Evolutionary conservation across 2,113 vertebrate species (phyloP).

Genomic region (Apteryx owenii): DNA sequence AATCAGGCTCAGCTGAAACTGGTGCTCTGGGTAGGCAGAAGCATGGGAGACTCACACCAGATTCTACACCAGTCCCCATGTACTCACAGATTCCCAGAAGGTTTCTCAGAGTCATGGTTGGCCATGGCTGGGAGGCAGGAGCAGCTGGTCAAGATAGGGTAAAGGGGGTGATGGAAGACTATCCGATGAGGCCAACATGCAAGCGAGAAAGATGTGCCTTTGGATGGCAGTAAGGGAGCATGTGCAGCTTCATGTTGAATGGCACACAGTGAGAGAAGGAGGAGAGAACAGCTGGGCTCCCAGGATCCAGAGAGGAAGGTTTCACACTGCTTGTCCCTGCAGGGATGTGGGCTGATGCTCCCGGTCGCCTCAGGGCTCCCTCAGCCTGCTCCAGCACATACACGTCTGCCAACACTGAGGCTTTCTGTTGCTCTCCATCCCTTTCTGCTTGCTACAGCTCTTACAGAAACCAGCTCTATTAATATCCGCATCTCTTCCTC

Average conservation of each 20-base stretch:
- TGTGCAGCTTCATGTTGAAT: no score
- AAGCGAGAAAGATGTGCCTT: background rate
- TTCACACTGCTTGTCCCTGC: fast-evolving
- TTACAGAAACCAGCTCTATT: constrained; percentile 66
- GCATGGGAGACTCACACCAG: no score
- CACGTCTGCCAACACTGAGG: background rate
- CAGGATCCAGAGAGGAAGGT: background rate
- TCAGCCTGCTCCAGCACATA: background rate
- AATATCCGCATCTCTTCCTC: constrained; percentile 57
- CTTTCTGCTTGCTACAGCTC: background rate
- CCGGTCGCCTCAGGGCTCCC: background rate
- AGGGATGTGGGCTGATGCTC: background rate
- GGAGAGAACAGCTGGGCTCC: background rate
- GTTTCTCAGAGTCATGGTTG: background rate
- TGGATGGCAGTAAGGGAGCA: no score
- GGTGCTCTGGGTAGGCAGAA: fast-evolving
- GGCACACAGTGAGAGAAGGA: background rate
- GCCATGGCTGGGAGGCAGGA: background rate
- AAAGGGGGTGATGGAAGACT: background rate
- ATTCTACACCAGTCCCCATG: fast-evolving
- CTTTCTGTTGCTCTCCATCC: background rate
- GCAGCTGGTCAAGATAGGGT: background rate
- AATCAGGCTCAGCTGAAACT: fast-evolving
- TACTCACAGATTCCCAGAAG: background rate
- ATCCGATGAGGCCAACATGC: background rate